A percentile compares a stretch with the other conserved stretches of the same genome.
phyloP scores from a whole-genome alignment of 2,888 invertebrate species.

The Heliconius sara region DNA sequence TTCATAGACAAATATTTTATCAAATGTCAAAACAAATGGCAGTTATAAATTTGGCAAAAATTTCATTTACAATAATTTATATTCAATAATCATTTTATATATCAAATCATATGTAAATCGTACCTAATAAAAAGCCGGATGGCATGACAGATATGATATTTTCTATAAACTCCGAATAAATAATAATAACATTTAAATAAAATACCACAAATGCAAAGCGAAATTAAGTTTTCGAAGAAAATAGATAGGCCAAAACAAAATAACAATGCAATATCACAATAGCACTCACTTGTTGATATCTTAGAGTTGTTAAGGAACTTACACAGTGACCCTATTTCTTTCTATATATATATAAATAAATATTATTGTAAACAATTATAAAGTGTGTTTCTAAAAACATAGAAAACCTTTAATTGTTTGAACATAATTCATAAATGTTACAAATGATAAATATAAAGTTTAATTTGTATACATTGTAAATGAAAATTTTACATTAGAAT shows the following conservation, averaged over 20 bases:
- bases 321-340: slow-evolving; percentile 5
- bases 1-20: slow-evolving; percentile 57
- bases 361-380: slow-evolving; percentile 2
- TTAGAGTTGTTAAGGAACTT: slow-evolving; percentile 22
- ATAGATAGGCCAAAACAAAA: slow-evolving; percentile 33
- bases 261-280: slow-evolving; percentile 19
- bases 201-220: slow-evolving; percentile 17
- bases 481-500: background rate
- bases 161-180: slow-evolving; percentile 14
- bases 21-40: slow-evolving; percentile 66
- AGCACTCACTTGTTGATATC: slow-evolving; percentile 26
- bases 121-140: slow-evolving; percentile 11
- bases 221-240: slow-evolving; percentile 23
- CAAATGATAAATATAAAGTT: background rate
- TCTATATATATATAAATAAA: background rate
- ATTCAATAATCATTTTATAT: slow-evolving; percentile 16
- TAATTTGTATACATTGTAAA: background rate
- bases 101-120: slow-evolving; percentile 9
- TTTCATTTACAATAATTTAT: slow-evolving; percentile 44
- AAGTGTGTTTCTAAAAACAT: slow-evolving; percentile 10
- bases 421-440: slow-evolving; percentile 5
- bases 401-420: slow-evolving; percentile 17
- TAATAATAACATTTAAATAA: slow-evolving; percentile 22
- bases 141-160: slow-evolving; percentile 18
- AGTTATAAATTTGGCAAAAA: slow-evolving; percentile 71